Evolutionary conservation across 2,113 vertebrate species (phyloP).

Genomic region (Pterocles orientalis): DNA sequence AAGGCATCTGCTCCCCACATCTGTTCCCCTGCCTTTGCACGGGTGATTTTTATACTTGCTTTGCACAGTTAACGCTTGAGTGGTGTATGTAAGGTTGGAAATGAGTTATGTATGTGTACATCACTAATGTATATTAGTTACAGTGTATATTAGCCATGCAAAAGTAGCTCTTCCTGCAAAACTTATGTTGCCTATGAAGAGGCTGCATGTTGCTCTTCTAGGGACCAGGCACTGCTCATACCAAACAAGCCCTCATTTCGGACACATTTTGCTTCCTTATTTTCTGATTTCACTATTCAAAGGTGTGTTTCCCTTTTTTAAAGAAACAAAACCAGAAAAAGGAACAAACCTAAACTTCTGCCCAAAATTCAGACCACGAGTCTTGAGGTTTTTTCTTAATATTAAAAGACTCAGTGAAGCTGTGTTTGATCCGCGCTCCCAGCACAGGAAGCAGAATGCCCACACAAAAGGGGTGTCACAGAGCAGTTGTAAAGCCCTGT

Average conservation of each 20-base stretch:
- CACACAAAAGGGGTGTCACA: not conserved
- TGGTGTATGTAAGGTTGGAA: not conserved
- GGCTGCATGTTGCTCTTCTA: not conserved
- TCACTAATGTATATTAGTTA: not conserved
- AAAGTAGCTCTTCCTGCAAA: not conserved
- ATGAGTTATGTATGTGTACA: not conserved
- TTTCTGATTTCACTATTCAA: constrained; percentile 42
- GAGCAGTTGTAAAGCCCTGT: not conserved
- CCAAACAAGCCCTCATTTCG: not conserved
- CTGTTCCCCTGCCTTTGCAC: not conserved
- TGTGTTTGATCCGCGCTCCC: not conserved
- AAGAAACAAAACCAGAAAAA: constrained; percentile 62
- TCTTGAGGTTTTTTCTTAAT: not conserved
- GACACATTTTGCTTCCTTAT: constrained; percentile 19
- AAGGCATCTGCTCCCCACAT: not conserved
- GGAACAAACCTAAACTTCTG: constrained; percentile 1
- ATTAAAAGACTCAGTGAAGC: not conserved
- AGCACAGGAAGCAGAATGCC: not conserved
- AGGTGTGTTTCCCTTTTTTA: constrained; percentile 50
- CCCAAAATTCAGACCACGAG: constrained; percentile 22
- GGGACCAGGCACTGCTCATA: not conserved
- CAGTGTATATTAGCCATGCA: not conserved
- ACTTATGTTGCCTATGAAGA: not conserved
- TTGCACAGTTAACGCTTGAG: not conserved
- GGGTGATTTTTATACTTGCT: not conserved